phyloP scores from a whole-genome alignment of 2,113 vertebrate genomes.

The Vicugna pacos region DNA sequence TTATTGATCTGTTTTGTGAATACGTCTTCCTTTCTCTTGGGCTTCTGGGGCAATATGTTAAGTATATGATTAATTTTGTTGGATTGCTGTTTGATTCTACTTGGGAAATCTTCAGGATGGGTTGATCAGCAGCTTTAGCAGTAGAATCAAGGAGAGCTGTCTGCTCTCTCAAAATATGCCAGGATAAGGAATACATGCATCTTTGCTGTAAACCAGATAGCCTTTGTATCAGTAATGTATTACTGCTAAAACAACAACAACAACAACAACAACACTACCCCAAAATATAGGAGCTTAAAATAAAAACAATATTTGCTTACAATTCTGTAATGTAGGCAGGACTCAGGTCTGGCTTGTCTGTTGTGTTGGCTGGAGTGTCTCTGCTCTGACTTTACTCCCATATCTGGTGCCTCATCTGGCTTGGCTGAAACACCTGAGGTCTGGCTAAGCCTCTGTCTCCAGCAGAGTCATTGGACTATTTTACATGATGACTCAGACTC shows the following conservation, averaged over 20 bases:
- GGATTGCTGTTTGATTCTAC: neutral
- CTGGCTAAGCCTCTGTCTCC: neutral
- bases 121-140: neutral
- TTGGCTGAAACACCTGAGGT: neutral
- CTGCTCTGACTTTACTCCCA: neutral
- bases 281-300: constrained; percentile 42
- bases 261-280: neutral
- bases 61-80: neutral
- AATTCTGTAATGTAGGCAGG: neutral
- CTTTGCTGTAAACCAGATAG: neutral
- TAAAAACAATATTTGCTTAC: constrained; percentile 28
- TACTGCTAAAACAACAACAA: neutral
- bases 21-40: constrained; percentile 16
- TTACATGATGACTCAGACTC: constrained; percentile 1
- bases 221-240: constrained; percentile 10
- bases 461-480: neutral
- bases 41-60: neutral
- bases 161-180: neutral
- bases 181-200: neutral
- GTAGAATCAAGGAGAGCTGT: neutral
- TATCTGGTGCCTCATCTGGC: neutral
- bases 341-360: neutral
- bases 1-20: neutral
- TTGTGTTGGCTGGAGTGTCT: neutral
- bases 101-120: neutral